Evolutionary conservation across 1,140 invertebrate species (phyloP).

Genomic region (Neodiprion pinetum): DNA sequence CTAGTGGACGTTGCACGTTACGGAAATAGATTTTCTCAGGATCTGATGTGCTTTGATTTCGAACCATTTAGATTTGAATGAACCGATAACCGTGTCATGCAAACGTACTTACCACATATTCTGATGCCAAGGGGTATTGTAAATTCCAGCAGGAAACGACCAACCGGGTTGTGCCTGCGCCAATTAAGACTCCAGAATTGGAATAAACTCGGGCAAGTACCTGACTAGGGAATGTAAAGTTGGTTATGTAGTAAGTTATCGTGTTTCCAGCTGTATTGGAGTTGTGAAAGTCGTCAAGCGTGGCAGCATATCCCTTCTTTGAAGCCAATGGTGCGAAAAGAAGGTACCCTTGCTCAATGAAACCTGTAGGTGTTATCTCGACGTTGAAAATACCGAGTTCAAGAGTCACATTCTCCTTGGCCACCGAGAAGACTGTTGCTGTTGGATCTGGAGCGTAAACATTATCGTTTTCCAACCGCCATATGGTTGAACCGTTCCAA

Average conservation of each 20-base stretch:
- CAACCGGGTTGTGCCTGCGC: constrained; percentile 41
- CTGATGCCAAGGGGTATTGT: neutral
- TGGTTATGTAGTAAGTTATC: constrained; percentile 31
- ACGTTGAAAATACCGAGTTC: constrained; percentile 54
- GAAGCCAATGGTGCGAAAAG: constrained; percentile 53
- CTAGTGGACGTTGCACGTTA: no score
- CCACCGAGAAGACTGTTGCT: constrained; percentile 35
- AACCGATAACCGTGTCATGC: neutral
- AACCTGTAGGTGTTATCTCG: constrained; percentile 41
- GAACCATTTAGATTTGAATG: neutral
- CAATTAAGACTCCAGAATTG: constrained; percentile 45
- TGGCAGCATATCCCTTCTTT: constrained; percentile 39
- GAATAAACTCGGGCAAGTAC: constrained; percentile 49
- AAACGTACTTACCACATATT: neutral
- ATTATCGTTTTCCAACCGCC: constrained; percentile 41
- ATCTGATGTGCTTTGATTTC: no score
- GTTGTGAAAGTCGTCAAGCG: constrained; percentile 33
- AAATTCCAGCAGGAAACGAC: constrained; percentile 55
- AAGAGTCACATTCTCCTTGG: constrained; percentile 47
- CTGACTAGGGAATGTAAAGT: constrained; percentile 41
- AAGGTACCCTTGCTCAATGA: constrained; percentile 25
- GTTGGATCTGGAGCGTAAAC: constrained; percentile 24
- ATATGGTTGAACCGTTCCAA: constrained; percentile 36
- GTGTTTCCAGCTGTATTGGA: constrained; percentile 24
- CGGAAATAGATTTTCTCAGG: no score